Conservation (phyloP, 2,888 invertebrate species). For the Atrina japonica region DNA sequence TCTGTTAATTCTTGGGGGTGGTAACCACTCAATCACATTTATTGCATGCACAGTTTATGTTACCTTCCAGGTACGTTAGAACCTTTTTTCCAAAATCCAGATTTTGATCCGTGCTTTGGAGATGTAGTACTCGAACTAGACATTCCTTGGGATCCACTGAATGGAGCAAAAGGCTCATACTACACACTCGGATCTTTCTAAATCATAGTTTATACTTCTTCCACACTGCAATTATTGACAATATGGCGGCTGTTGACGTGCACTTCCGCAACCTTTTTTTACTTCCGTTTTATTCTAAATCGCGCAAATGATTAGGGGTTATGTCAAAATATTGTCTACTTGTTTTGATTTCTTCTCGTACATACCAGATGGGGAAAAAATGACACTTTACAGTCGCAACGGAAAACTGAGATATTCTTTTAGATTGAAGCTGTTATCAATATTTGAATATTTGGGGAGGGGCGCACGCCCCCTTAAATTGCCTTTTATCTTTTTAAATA, state of each 20-base stretch:
- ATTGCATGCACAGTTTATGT: too few relatives aligned
- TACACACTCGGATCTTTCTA: too few relatives aligned
- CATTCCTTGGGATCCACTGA: slow-evolving; percentile 46
- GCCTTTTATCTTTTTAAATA: neutral
- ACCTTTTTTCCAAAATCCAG: slow-evolving; percentile 72
- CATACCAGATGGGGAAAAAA: too few relatives aligned
- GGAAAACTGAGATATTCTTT: too few relatives aligned
- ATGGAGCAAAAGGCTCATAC: too few relatives aligned
- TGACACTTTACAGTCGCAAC: too few relatives aligned
- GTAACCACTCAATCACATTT: too few relatives aligned
- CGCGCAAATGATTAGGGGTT: neutral
- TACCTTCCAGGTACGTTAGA: slow-evolving; percentile 72
- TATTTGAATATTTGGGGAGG: too few relatives aligned
- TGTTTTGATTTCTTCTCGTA: neutral
- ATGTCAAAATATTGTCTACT: neutral
- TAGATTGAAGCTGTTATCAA: too few relatives aligned
- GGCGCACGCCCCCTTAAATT: too few relatives aligned
- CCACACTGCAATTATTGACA: slow-evolving; percentile 60
- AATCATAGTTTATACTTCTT: neutral
- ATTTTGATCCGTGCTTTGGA: slow-evolving; percentile 57
- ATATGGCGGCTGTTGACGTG: slow-evolving; percentile 59
- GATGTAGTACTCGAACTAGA: slow-evolving; percentile 58
- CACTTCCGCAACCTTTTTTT: slow-evolving; percentile 19
- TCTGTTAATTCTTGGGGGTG: too few relatives aligned
- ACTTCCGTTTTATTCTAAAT: slow-evolving; percentile 31